phyloP scores from a whole-genome alignment of 2,797 vertebrate genomes.

The Huso huso region DNA sequence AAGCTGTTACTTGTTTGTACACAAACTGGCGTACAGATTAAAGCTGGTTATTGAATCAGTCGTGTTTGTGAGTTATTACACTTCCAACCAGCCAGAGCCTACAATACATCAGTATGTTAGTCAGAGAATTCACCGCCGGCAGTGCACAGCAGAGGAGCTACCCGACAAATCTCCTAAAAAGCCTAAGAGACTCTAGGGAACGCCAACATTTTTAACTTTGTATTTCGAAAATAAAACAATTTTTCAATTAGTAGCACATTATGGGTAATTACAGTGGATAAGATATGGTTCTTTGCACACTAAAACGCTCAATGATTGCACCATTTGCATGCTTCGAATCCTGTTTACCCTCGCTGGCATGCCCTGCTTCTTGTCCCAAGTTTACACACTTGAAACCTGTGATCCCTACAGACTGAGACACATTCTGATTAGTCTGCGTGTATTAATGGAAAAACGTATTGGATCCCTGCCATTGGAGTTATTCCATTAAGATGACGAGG shows the following conservation, averaged over 20 bases:
- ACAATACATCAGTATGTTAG: not conserved
- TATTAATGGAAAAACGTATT: not conserved
- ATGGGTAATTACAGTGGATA: too few species aligned
- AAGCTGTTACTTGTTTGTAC: not conserved
- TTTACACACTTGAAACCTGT: conserved; percentile 21
- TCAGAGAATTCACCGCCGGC: not conserved
- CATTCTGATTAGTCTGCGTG: conserved; percentile 7
- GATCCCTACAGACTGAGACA: conserved; percentile 30
- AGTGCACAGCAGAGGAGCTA: conserved; percentile 35
- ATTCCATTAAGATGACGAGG: conserved; percentile 32
- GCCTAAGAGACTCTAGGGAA: not conserved
- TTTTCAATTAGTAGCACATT: conserved; percentile 67
- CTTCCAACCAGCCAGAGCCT: not conserved
- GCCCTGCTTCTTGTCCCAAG: conserved; percentile 14
- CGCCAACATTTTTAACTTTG: too few species aligned
- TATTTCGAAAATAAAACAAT: conserved; percentile 38
- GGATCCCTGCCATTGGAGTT: conserved; percentile 6
- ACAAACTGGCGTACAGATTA: not conserved
- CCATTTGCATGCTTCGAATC: conserved; percentile 30
- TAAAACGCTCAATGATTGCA: conserved; percentile 38
- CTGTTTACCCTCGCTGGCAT: conserved; percentile 4
- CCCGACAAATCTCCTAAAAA: not conserved
- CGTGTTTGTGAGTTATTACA: too few species aligned
- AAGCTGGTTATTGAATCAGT: not conserved
- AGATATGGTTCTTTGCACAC: conserved; percentile 19